Evolutionary conservation across 2,113 vertebrate species (phyloP).

Genomic region (Cyrtonyx montezumae): DNA sequence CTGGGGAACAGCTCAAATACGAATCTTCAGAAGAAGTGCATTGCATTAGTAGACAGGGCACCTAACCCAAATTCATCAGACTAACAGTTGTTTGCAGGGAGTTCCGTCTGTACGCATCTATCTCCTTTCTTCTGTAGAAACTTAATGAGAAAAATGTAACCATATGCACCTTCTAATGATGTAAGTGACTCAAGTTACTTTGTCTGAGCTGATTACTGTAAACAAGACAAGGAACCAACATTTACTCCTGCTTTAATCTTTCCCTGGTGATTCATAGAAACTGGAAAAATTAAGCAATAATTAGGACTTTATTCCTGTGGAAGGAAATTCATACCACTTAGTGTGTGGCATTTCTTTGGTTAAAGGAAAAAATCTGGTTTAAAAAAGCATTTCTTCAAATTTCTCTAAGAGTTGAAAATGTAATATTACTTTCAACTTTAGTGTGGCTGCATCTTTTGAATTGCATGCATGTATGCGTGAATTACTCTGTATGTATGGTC

Average conservation of each 20-base stretch:
- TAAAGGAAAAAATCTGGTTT: not conserved
- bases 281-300: slow-evolving; percentile 30
- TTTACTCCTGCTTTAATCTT: slow-evolving; percentile 25
- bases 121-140: not conserved
- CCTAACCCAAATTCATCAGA: not conserved
- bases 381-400: not conserved
- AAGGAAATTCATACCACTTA: not conserved
- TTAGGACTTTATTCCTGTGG: not conserved
- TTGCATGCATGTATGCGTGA: not conserved
- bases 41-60: not conserved
- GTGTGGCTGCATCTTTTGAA: not conserved
- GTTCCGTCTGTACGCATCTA: not conserved
- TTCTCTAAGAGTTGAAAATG: not conserved
- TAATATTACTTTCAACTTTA: not conserved
- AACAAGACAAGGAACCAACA: not conserved
- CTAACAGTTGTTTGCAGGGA: not conserved
- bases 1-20: not conserved
- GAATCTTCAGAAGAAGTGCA: not conserved
- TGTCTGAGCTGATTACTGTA: slow-evolving; percentile 17
- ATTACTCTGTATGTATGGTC: not conserved
- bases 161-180: not conserved
- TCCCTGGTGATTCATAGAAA: slow-evolving; percentile 33
- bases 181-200: not conserved
- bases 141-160: not conserved
- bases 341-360: not conserved